Conservation (phyloP, 2,888 invertebrate species). For the Spatulosminthurus flaviceps region DNA sequence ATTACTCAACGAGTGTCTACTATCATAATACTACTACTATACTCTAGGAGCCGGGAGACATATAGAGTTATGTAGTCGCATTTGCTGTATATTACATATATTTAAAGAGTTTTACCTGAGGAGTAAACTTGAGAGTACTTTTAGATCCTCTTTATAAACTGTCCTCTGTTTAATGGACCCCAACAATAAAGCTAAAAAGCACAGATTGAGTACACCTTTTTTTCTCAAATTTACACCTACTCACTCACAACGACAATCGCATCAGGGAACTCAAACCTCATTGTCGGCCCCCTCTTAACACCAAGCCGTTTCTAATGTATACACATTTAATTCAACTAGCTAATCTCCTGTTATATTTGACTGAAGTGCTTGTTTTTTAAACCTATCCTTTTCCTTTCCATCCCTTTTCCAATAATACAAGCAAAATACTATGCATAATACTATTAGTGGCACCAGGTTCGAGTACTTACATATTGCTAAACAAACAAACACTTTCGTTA, state of each 20-base stretch:
- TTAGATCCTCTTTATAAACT: constrained; percentile 28
- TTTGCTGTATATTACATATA: background rate
- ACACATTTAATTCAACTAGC: constrained; percentile 21
- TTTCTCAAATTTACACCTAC: constrained; percentile 36
- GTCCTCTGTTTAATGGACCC: constrained; percentile 37
- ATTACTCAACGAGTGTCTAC: background rate
- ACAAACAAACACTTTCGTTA: background rate
- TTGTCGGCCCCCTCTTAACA: constrained; percentile 35
- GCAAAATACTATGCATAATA: constrained; percentile 2
- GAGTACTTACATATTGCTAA: background rate
- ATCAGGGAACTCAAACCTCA: constrained; percentile 20
- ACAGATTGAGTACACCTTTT: constrained; percentile 32
- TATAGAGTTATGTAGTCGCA: constrained; percentile 22
- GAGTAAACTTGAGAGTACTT: constrained; percentile 33
- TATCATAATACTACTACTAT: no score
- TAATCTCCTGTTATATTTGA: background rate
- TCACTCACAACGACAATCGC: constrained; percentile 24
- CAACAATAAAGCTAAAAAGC: constrained; percentile 20
- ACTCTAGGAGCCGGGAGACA: no score
- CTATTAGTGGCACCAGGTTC: background rate
- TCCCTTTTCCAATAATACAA: background rate
- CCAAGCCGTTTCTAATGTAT: constrained; percentile 33
- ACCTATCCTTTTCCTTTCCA: background rate
- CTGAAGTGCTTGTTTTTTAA: constrained; percentile 12
- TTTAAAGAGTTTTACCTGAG: constrained; percentile 34